Conservation (phyloP, 2,797 vertebrate species). For the Rhyacichthys aspro region DNA sequence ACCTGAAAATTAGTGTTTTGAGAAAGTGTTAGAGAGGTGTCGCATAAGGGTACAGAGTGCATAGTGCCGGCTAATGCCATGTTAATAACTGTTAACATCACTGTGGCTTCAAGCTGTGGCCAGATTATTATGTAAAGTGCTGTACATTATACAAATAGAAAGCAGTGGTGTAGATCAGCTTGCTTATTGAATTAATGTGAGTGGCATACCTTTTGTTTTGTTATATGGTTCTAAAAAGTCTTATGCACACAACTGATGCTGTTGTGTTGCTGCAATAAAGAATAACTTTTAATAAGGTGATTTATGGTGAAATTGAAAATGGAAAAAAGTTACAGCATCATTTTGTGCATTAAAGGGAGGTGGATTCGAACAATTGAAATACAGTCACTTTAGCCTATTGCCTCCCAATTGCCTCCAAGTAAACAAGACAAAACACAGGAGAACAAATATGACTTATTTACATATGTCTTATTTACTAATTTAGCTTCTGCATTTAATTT, state of each 20-base stretch:
- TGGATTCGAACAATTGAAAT: too few relatives aligned
- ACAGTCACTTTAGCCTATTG: too few relatives aligned
- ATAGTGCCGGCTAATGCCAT: constrained; percentile 50
- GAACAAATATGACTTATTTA: constrained; percentile 15
- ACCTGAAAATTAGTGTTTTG: constrained; percentile 82
- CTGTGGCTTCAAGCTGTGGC: constrained; percentile 37
- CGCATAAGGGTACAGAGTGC: constrained; percentile 50
- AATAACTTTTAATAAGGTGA: too few relatives aligned
- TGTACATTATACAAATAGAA: constrained; percentile 17
- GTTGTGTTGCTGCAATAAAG: too few relatives aligned
- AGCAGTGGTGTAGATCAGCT: constrained; percentile 17
- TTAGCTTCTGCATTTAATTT: constrained; percentile 4
- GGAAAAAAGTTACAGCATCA: too few relatives aligned
- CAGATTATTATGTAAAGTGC: constrained; percentile 30
- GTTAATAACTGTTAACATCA: constrained; percentile 52
- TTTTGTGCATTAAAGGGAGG: too few relatives aligned
- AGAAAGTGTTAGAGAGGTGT: constrained; percentile 68
- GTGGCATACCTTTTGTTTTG: not conserved
- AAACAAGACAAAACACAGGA: not conserved
- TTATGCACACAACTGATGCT: too few relatives aligned
- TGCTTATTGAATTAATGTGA: constrained; percentile 1
- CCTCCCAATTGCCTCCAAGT: not conserved
- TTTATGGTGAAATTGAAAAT: too few relatives aligned
- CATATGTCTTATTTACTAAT: constrained; percentile 13
- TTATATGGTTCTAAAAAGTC: too few relatives aligned